These are phyloP conservation scores for Tetrapedia diversipes DNA, from an alignment of 2,888 invertebrate species.

Conservation along the genomic window DNA sequence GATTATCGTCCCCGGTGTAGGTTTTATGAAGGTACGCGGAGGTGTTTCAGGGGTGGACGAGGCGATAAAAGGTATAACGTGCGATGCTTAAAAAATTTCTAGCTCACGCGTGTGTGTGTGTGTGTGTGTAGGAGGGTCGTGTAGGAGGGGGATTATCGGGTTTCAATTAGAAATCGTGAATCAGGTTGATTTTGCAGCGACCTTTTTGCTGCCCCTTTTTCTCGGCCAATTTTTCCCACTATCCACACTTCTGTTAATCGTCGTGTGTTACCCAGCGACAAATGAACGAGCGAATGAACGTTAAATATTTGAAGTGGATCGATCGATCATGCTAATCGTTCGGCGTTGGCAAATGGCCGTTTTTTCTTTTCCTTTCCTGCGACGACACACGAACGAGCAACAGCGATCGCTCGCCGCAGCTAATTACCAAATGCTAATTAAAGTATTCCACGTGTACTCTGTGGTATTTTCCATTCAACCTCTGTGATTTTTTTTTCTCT, in stretches of 20 bases:
- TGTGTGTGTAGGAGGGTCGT: no score
- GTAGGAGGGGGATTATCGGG: no score
- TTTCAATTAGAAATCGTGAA: not conserved
- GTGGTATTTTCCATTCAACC: no score
- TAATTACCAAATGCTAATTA: slow-evolving; percentile 33
- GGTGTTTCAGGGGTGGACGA: not conserved
- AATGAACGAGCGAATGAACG: slow-evolving; percentile 3
- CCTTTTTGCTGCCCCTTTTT: not conserved
- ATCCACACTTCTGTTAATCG: no score
- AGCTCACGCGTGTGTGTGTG: no score
- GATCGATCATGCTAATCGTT: slow-evolving; percentile 28
- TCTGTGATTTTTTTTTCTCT: not conserved
- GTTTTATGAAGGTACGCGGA: slow-evolving; percentile 2
- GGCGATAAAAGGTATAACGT: no score
- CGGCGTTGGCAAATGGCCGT: not conserved
- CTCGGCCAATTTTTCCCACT: not conserved
- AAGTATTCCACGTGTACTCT: slow-evolving; percentile 15
- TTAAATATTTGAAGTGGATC: slow-evolving; percentile 11
- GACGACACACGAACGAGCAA: not conserved
- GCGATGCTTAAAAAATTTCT: no score
- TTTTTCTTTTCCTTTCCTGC: no score
- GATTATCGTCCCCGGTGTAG: slow-evolving; percentile 3
- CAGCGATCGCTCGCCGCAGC: not conserved
- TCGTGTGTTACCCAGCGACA: not conserved
- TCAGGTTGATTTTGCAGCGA: not conserved